Evolutionary conservation across 2,888 invertebrate genomes (phyloP).

Genomic region (Pyrgus malvae): DNA sequence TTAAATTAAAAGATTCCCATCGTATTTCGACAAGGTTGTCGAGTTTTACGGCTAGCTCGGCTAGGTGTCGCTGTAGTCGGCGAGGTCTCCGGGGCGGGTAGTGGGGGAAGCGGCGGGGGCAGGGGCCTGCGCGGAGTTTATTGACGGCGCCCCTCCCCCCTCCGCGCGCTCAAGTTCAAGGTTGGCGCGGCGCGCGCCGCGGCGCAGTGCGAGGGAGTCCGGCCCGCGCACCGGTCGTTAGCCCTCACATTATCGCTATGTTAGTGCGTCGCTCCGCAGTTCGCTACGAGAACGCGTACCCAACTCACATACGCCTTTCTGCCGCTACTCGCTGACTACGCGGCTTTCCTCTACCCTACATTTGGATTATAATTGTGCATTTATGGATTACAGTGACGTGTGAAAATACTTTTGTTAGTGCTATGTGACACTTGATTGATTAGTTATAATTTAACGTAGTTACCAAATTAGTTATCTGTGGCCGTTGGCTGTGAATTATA

Average conservation of each 20-base stretch:
- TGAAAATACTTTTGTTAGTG: constrained; percentile 37
- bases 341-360: constrained; percentile 44
- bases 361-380: constrained; percentile 60
- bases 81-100: constrained; percentile 39
- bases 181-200: constrained; percentile 83
- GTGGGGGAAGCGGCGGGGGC: constrained; percentile 58
- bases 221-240: constrained; percentile 81
- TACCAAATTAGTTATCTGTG: constrained; percentile 73
- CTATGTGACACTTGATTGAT: constrained; percentile 46
- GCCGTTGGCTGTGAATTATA: constrained; percentile 73
- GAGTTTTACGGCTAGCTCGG: constrained; percentile 38
- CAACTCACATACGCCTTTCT: constrained; percentile 55
- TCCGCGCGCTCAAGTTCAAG: constrained; percentile 76
- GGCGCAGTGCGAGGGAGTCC: constrained; percentile 82
- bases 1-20: constrained; percentile 19
- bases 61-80: constrained; percentile 45
- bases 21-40: not conserved
- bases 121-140: constrained; percentile 77
- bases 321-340: constrained; percentile 52
- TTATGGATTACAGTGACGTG: constrained; percentile 76
- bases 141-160: constrained; percentile 71
- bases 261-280: constrained; percentile 61
- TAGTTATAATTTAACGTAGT: constrained; percentile 61
- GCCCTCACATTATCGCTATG: constrained; percentile 74
- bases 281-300: constrained; percentile 64